phyloP scores from a whole-genome alignment of 92 coral and sea anemone genomes.

The Phenganax marumi region DNA sequence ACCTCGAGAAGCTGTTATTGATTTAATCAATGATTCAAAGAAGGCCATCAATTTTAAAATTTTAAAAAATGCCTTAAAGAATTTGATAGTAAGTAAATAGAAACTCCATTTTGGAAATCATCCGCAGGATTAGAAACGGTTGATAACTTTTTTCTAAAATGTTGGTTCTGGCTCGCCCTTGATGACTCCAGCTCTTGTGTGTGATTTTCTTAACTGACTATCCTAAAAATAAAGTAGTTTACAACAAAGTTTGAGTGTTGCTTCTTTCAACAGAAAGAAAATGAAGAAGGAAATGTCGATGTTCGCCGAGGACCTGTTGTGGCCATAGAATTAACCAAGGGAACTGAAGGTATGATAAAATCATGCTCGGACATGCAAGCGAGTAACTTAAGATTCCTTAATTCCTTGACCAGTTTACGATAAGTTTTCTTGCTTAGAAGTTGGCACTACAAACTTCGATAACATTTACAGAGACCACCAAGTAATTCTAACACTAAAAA shows the following conservation, averaged over 20 bases:
- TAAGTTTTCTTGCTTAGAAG: background rate
- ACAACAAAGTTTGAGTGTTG: too few species aligned
- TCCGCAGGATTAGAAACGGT: background rate
- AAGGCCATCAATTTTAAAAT: conserved; percentile 18
- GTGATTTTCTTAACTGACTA: background rate
- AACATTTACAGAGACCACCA: too few species aligned
- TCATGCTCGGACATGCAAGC: background rate
- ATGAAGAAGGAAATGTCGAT: conserved; percentile 91
- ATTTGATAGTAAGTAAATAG: background rate
- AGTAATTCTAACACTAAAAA: too few species aligned
- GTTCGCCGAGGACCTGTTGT: conserved; percentile 75
- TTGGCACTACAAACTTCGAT: too few species aligned
- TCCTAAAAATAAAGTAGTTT: too few species aligned
- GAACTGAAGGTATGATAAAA: conserved; percentile 49
- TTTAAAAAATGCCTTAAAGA: conserved; percentile 30
- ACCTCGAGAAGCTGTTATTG: conserved; percentile 39
- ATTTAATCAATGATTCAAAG: conserved; percentile 31
- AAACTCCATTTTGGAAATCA: background rate
- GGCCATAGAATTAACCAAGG: conserved; percentile 69
- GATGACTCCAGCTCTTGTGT: background rate
- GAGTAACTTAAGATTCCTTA: too few species aligned
- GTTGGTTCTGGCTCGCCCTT: background rate
- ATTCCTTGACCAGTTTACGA: background rate
- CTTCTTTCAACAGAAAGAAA: conserved; percentile 60
- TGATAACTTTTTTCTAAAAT: background rate